Evolutionary conservation across 2,888 invertebrate species (phyloP).

Genomic region (Himalopsyche anomala): DNA sequence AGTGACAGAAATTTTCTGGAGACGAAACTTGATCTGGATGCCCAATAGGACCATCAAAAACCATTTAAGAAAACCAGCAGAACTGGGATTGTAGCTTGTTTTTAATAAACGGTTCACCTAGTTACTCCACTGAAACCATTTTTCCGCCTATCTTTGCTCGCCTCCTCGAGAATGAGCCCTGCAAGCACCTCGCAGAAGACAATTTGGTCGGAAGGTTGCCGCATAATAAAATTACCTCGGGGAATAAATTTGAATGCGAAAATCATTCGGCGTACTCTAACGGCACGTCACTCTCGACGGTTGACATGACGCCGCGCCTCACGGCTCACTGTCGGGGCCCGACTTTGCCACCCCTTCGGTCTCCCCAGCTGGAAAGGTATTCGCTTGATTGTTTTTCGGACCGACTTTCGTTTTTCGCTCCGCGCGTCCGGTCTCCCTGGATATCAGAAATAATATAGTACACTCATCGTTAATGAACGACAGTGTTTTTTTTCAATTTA

Average conservation of each 20-base stretch:
- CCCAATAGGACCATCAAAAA: too few relatives aligned
- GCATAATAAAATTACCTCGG: slow-evolving; percentile 64
- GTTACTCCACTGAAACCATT: slow-evolving; percentile 45
- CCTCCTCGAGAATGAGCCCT: not conserved
- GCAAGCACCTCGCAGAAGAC: slow-evolving; percentile 46
- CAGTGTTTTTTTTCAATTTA: too few relatives aligned
- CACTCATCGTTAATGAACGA: too few relatives aligned
- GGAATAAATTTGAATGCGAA: slow-evolving; percentile 65
- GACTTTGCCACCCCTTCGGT: not conserved
- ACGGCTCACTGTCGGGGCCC: slow-evolving; percentile 45
- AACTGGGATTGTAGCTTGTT: too few relatives aligned
- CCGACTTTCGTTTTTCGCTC: slow-evolving; percentile 44
- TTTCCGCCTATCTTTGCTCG: slow-evolving; percentile 49
- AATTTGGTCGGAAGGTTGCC: slow-evolving; percentile 59
- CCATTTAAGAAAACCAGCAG: too few relatives aligned
- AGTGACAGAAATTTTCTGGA: too few relatives aligned
- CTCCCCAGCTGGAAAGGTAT: slow-evolving; percentile 6
- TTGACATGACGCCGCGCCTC: slow-evolving; percentile 49
- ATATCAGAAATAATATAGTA: too few relatives aligned
- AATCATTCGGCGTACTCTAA: slow-evolving; percentile 60
- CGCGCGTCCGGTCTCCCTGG: slow-evolving; percentile 13
- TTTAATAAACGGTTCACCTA: too few relatives aligned
- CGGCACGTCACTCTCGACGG: slow-evolving; percentile 48
- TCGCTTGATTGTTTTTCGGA: slow-evolving; percentile 61
- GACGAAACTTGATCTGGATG: too few relatives aligned